These are phyloP conservation scores for Encarsia formosa DNA, from an alignment of 2,888 invertebrate genomes.

Conservation along the genomic window DNA sequence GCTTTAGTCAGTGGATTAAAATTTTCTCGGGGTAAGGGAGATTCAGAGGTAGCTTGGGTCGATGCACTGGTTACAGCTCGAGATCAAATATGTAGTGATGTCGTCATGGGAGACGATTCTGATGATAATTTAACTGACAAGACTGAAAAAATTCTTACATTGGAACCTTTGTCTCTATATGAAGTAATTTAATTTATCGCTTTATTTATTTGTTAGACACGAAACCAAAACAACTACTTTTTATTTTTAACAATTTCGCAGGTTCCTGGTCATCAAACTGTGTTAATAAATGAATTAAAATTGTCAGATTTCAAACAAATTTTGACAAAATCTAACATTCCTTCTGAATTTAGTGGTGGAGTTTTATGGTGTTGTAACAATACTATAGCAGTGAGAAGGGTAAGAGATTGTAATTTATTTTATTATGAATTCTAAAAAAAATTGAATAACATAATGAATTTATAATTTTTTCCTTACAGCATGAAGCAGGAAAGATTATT, in stretches of 20 bases:
- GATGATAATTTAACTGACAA: constrained; percentile 51
- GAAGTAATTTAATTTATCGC: constrained; percentile 40
- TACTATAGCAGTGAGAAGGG: constrained; percentile 81
- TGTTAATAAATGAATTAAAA: constrained; percentile 90
- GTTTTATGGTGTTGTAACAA: constrained; percentile 92
- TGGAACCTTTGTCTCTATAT: constrained; percentile 61
- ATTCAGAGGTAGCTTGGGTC: constrained; percentile 95
- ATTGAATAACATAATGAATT: neutral
- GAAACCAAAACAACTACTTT: neutral
- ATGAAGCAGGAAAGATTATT: constrained; percentile 87
- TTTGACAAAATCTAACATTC: constrained; percentile 68
- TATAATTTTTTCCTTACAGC: constrained; percentile 55
- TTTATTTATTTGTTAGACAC: too few species aligned
- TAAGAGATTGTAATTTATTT: constrained; percentile 45
- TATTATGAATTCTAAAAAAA: neutral
- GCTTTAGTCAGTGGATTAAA: constrained; percentile 81
- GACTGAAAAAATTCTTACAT: constrained; percentile 59
- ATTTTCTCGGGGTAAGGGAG: constrained; percentile 79
- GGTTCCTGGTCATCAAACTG: constrained; percentile 71
- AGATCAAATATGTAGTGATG: constrained; percentile 54
- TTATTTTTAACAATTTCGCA: constrained; percentile 32
- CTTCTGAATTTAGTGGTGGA: constrained; percentile 85
- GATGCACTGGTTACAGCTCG: constrained; percentile 69
- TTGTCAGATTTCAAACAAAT: constrained; percentile 86
- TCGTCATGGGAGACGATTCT: constrained; percentile 57